Percentiles rank a stretch among this genome's conserved stretches.
Evolutionary conservation across 2,797 vertebrate genomes (phyloP).

Genomic region (Onychomys arenicola): DNA sequence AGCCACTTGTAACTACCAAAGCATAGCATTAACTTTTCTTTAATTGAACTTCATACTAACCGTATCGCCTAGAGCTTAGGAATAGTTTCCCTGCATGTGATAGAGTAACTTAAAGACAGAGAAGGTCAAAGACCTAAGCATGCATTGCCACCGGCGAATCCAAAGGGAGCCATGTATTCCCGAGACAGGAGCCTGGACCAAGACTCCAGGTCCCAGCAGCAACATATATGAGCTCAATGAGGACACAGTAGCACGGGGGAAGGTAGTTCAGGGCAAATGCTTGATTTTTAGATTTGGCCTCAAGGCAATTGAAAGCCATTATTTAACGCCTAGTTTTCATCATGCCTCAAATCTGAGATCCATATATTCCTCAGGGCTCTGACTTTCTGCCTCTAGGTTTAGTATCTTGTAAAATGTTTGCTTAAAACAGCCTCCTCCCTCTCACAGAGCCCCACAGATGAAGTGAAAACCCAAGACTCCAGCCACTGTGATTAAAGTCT

Average conservation of each 20-base stretch:
- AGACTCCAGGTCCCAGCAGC: neutral
- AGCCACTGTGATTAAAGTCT: slow-evolving; percentile 61
- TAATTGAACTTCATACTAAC: neutral
- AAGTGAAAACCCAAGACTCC: slow-evolving; percentile 65
- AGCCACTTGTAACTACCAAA: slow-evolving; percentile 23
- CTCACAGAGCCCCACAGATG: slow-evolving; percentile 47
- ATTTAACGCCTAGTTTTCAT: slow-evolving; percentile 30
- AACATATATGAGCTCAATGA: neutral
- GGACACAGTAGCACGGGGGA: neutral
- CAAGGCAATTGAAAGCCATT: neutral
- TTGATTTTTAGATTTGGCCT: slow-evolving; percentile 24
- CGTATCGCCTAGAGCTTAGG: neutral
- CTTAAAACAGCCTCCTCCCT: neutral
- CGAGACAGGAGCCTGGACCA: neutral
- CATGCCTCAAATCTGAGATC: neutral
- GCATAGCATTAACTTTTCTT: neutral
- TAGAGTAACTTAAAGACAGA: neutral
- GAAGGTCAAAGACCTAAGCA: neutral
- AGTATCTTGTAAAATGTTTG: neutral
- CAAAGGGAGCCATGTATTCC: neutral
- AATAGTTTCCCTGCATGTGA: neutral
- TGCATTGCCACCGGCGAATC: neutral
- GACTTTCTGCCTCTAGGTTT: neutral
- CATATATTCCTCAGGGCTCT: neutral
- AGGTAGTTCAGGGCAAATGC: neutral